These are phyloP conservation scores for Oncorhynchus keta DNA, from an alignment of 2,113 vertebrate species.

Conservation along the genomic window DNA sequence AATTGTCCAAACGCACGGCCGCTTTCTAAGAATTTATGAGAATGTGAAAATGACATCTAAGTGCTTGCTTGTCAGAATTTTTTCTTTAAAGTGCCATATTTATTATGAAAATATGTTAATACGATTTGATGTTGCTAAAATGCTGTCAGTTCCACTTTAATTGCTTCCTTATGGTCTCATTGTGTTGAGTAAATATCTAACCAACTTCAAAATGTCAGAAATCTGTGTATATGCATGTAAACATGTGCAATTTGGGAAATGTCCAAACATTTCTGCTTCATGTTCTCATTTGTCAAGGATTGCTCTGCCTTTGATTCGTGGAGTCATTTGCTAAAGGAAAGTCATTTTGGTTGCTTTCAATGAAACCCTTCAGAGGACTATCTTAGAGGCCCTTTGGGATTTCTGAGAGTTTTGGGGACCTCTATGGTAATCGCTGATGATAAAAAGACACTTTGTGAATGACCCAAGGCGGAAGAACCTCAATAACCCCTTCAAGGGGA, in stretches of 20 bases:
- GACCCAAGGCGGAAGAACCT: no score
- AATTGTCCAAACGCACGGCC: no score
- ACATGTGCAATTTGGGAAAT: slow-evolving; percentile 44
- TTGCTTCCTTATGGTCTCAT: slow-evolving; percentile 34
- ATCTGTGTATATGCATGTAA: slow-evolving; percentile 23
- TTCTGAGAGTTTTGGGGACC: background rate
- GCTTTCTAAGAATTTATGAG: no score
- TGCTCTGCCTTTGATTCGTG: background rate
- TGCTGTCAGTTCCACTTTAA: slow-evolving; percentile 10
- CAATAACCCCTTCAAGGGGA: no score
- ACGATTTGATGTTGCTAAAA: no score
- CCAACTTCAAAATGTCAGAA: slow-evolving; percentile 40
- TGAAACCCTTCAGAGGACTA: slow-evolving; percentile 24
- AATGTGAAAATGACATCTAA: no score
- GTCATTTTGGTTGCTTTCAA: slow-evolving; percentile 19
- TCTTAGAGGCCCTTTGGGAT: background rate
- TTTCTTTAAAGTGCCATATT: no score
- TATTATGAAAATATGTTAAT: no score
- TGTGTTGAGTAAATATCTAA: slow-evolving; percentile 47
- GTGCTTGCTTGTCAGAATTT: no score
- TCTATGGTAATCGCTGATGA: no score
- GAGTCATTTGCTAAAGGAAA: slow-evolving; percentile 25
- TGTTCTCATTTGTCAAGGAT: background rate
- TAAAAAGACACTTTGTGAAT: no score
- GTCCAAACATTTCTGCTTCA: background rate